A percentile compares a stretch with the other conserved stretches of the same genome.
Conservation (phyloP, 1,140 invertebrate species). For the Drepana arcuata region DNA sequence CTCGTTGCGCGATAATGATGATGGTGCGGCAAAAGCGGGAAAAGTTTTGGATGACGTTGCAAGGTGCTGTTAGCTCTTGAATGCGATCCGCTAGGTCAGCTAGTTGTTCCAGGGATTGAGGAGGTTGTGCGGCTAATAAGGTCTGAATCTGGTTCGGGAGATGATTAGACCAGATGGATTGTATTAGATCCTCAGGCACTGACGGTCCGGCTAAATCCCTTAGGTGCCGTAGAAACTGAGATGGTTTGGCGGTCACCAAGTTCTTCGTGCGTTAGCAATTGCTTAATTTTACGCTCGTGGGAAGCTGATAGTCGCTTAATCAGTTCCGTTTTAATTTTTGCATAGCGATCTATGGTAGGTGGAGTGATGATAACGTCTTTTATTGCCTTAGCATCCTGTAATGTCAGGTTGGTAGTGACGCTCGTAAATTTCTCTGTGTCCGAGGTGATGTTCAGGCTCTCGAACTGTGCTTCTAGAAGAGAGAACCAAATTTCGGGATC, state of each 20-base stretch:
- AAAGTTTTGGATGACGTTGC: neutral
- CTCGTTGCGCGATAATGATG: neutral
- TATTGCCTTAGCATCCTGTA: constrained; percentile 1
- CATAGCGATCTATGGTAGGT: constrained; percentile 3
- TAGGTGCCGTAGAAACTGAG: constrained; percentile 7
- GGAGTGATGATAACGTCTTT: constrained; percentile 7
- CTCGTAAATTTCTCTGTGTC: constrained; percentile 15
- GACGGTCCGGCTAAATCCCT: too few relatives aligned
- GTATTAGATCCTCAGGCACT: too few relatives aligned
- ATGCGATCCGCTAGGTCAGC: too few relatives aligned
- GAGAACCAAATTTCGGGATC: constrained; percentile 13
- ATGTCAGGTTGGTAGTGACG: constrained; percentile 5
- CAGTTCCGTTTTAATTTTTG: constrained; percentile 8
- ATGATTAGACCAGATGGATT: too few relatives aligned
- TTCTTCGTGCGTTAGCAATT: constrained; percentile 6
- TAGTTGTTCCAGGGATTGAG: too few relatives aligned
- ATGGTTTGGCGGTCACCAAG: constrained; percentile 7
- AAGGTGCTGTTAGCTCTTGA: too few relatives aligned
- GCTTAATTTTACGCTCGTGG: constrained; percentile 2
- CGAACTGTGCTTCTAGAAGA: constrained; percentile 8
- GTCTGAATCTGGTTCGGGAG: too few relatives aligned
- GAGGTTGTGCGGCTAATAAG: too few relatives aligned
- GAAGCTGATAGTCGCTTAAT: constrained; percentile 9
- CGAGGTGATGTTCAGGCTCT: constrained; percentile 7
- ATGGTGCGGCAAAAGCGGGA: neutral